Evolutionary conservation across 2,888 invertebrate species (phyloP).

Genomic region (Cephus rjabovi): DNA sequence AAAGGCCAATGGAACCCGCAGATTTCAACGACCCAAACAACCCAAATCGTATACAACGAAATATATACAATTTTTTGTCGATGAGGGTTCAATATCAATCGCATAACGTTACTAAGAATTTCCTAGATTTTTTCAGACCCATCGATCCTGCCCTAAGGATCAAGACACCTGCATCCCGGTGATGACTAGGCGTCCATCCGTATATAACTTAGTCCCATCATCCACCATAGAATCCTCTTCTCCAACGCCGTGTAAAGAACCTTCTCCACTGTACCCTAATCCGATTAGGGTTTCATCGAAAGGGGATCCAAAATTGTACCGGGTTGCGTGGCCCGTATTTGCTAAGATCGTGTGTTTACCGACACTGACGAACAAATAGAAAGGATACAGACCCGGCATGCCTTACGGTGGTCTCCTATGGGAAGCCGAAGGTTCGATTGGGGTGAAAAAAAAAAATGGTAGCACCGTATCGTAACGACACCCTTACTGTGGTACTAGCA

Average conservation of each 20-base stretch:
- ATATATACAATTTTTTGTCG: not conserved
- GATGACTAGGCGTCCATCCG: not conserved
- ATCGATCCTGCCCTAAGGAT: not conserved
- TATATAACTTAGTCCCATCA: not conserved
- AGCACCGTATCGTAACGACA: not conserved
- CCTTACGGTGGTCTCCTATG: not conserved
- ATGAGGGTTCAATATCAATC: not conserved
- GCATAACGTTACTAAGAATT: not conserved
- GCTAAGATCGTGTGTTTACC: not conserved
- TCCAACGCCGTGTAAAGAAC: not conserved
- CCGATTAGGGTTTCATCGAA: conserved; percentile 38
- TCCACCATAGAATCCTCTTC: not conserved
- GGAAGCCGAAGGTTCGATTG: not conserved
- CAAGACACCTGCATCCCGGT: not conserved
- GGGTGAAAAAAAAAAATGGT: not conserved
- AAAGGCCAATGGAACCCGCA: not conserved
- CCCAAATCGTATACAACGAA: not conserved
- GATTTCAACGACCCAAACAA: not conserved
- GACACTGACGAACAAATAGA: not conserved
- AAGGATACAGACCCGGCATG: not conserved
- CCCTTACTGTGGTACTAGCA: not conserved
- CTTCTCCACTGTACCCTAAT: conserved; percentile 19
- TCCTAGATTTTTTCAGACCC: not conserved
- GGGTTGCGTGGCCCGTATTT: not conserved
- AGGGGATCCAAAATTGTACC: not conserved